Evolutionary conservation across 1,140 invertebrate species (phyloP), one percentile per base, ranked within the genome.

Genomic region (Leucophenga varia): DNA sequence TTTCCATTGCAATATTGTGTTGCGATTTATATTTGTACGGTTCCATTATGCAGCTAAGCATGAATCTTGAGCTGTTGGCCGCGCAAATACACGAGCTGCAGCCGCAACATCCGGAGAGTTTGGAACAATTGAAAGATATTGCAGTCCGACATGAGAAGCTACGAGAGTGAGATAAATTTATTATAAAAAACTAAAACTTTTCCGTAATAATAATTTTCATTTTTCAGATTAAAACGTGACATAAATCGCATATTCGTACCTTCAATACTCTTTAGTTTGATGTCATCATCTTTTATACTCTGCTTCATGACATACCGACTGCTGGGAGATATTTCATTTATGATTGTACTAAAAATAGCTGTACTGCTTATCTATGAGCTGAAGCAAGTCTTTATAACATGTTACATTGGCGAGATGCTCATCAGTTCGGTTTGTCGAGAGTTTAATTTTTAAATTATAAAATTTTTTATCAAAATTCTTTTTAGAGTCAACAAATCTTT

Each of bases 241-340:
- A 25, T 46, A 14, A 51, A 51, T 36, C 10, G 3, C 17, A 40
- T 41, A 3, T 51, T 51, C 28, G 43, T 25, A 4, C 42, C 42
- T 1, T 51, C 49, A 1, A 40, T 51, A 8, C 10, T 42, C 8
- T 40, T 45, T 18, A 44, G 35, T 10, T 18, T 50, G 12, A 19
- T 39, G 4, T 50, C 48, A 3, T 50, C 48, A 40, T 50, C 48
- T 1, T 50, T 50, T 12, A 50, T 39, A 13, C 16, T 50, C 2
- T 50, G 42, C 35, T 50, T 44, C 21, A 22, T 21, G 4, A 34
- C 30, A 14, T 50, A 39, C 18, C 48, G 44, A 16, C 28, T 51
- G 12, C 19, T 51, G 20, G 43, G 32, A 5, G 49, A 45, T 46
- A 16, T 42, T 1, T 35, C 49, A 3, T 30, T 46, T 7, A 8